Evolutionary conservation across 2,113 vertebrate genomes (phyloP).

Genomic region (Bubalus kerabau): DNA sequence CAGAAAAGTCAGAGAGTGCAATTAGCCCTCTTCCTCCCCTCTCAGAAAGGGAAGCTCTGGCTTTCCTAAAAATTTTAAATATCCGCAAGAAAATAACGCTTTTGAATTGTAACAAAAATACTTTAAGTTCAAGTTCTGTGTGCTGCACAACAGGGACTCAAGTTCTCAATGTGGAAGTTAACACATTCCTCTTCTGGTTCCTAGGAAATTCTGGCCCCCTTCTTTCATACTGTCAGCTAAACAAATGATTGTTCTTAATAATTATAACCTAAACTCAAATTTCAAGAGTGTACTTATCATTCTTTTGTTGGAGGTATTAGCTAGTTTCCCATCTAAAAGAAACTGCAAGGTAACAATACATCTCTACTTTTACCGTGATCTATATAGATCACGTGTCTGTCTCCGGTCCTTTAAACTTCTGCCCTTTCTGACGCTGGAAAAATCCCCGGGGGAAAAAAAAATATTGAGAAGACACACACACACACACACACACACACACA

Average conservation of each 20-base stretch:
- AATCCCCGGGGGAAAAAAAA: background rate
- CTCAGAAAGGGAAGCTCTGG: background rate
- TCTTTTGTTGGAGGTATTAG: background rate
- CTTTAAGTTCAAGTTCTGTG: background rate
- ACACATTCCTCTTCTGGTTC: background rate
- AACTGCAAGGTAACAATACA: background rate
- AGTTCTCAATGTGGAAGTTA: background rate
- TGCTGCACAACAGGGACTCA: background rate
- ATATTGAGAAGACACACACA: background rate
- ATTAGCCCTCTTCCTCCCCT: background rate
- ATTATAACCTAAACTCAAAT: background rate
- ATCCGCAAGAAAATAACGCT: background rate
- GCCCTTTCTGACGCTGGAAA: conserved; percentile 22
- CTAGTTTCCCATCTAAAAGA: background rate
- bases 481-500: background rate
- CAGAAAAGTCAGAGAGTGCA: background rate
- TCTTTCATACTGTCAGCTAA: background rate
- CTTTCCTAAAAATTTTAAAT: background rate
- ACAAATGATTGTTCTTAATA: conserved; percentile 14
- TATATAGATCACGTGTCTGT: background rate
- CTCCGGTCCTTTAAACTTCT: background rate
- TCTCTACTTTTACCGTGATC: background rate
- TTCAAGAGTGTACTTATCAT: conserved; percentile 16
- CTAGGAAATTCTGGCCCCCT: background rate
- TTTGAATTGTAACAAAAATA: background rate